phyloP scores from a whole-genome alignment of 1,140 invertebrate species.

The Papilio polytes region DNA sequence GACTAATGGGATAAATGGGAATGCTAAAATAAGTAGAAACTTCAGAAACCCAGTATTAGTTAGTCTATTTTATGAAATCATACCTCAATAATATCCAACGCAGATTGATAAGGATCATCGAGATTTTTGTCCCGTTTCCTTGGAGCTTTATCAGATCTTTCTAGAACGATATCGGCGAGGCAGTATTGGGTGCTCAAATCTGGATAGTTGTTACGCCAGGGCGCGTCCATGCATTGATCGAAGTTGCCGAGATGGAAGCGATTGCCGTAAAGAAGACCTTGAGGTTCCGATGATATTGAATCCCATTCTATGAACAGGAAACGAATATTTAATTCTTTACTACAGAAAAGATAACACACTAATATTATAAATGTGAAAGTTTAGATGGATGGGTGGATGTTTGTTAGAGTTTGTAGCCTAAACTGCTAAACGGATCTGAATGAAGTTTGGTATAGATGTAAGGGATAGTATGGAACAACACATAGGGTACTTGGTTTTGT shows the following conservation, averaged over 20 bases:
- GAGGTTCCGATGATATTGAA: slow-evolving; percentile 84
- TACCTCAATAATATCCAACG: slow-evolving; percentile 84
- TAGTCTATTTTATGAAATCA: slow-evolving; percentile 47
- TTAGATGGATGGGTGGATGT: no score
- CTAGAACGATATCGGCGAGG: slow-evolving; percentile 77
- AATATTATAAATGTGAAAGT: no score
- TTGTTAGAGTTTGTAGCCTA: no score
- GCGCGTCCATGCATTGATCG: slow-evolving; percentile 84
- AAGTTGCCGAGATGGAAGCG: slow-evolving; percentile 86
- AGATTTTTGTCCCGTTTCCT: slow-evolving; percentile 66
- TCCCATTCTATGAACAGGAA: slow-evolving; percentile 83
- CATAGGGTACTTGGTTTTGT: no score
- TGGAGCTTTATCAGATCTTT: slow-evolving; percentile 64
- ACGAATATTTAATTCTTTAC: not conserved
- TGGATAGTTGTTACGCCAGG: slow-evolving; percentile 70
- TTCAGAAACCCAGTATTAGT: no score
- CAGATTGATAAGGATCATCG: slow-evolving; percentile 77
- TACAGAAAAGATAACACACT: not conserved
- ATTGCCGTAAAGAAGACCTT: slow-evolving; percentile 84
- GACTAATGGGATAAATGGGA: no score
- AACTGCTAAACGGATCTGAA: no score
- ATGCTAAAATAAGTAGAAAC: no score
- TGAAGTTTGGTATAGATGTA: no score
- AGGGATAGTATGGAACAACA: no score
- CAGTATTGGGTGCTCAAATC: slow-evolving; percentile 68